These are phyloP conservation scores for Branchellion lobata DNA, from an alignment of 2,888 invertebrate genomes.

Conservation along the genomic window DNA sequence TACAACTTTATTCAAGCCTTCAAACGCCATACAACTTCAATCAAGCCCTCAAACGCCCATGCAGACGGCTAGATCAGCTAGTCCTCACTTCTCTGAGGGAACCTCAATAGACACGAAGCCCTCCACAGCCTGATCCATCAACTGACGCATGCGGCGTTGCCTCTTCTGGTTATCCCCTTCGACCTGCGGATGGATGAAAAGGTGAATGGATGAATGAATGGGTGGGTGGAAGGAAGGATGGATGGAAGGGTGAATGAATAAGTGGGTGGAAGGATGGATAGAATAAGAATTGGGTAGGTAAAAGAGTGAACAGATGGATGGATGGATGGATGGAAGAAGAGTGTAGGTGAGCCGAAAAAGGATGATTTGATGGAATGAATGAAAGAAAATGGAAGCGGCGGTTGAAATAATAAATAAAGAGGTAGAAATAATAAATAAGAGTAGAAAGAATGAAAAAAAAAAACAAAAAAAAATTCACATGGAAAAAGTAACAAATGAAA, in stretches of 20 bases:
- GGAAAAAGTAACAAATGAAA: no score
- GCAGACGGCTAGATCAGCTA: no score
- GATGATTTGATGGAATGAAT: neutral
- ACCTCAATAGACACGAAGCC: neutral
- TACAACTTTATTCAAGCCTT: no score
- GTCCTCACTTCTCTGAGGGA: constrained; percentile 12
- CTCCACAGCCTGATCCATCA: neutral
- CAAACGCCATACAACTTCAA: no score
- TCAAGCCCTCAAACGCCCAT: no score
- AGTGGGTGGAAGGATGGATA: neutral
- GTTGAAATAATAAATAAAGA: no score
- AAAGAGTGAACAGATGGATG: neutral
- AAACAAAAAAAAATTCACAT: no score
- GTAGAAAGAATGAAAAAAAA: no score
- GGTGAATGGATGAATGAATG: neutral
- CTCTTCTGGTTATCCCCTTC: neutral
- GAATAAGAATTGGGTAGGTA: neutral
- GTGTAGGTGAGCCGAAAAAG: neutral
- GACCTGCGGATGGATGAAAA: neutral
- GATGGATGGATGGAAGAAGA: neutral
- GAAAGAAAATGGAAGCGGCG: no score
- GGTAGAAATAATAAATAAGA: no score
- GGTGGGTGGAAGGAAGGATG: neutral
- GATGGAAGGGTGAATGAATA: neutral
- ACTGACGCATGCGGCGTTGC: neutral